Percentiles rank a stretch among this genome's conserved stretches.
phyloP scores from a whole-genome alignment of 1,140 invertebrate species.

The Armadillidium nasatum region DNA sequence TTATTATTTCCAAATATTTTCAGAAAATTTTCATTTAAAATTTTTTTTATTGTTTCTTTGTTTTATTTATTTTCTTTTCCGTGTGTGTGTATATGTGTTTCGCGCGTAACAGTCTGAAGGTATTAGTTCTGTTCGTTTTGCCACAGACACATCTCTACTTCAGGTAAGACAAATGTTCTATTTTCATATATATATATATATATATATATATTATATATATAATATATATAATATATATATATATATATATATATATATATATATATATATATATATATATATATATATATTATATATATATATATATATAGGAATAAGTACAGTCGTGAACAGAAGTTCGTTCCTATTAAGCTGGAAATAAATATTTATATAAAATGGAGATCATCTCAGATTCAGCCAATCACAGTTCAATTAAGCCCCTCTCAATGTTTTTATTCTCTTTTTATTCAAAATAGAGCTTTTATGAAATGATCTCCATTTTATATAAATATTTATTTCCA shows the following conservation, averaged over 20 bases:
- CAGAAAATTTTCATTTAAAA: background rate
- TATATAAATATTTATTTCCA: too few relatives aligned
- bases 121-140: background rate
- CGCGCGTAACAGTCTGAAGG: background rate
- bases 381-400: too few relatives aligned
- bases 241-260: conserved; percentile 15
- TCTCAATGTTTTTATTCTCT: too few relatives aligned
- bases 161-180: background rate
- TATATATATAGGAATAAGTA: conserved; percentile 4
- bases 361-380: too few relatives aligned
- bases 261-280: background rate
- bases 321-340: too few relatives aligned
- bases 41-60: background rate
- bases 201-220: background rate
- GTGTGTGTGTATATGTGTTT: background rate
- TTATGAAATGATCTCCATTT: too few relatives aligned
- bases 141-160: background rate
- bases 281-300: conserved; percentile 15
- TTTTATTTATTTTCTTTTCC: background rate
- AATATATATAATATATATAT: conserved; percentile 4
- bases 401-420: too few relatives aligned
- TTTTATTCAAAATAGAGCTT: too few relatives aligned
- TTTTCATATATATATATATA: background rate
- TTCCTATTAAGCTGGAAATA: too few relatives aligned
- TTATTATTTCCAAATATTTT: background rate